A percentile compares a stretch with the other conserved stretches of the same genome.
phyloP scores from a whole-genome alignment of 2,797 vertebrate species.

The Pangasius djambal region DNA sequence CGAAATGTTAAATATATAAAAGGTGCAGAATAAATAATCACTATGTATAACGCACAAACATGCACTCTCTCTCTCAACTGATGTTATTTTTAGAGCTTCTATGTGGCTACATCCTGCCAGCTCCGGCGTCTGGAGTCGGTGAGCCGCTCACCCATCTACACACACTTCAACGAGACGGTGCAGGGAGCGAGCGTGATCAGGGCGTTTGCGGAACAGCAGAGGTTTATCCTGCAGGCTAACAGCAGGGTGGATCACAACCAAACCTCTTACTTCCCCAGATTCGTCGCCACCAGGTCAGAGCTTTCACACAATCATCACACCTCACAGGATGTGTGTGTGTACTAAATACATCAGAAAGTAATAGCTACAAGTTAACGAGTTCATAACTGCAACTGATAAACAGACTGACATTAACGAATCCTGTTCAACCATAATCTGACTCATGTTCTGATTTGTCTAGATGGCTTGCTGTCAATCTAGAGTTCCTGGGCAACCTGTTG shows the following conservation, averaged over 20 bases:
- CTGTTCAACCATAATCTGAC: neutral
- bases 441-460: slow-evolving; percentile 55
- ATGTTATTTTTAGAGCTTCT: slow-evolving; percentile 82
- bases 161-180: slow-evolving; percentile 93
- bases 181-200: slow-evolving; percentile 90
- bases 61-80: too few species aligned
- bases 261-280: slow-evolving; percentile 86
- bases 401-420: neutral
- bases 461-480: slow-evolving; percentile 82
- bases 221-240: slow-evolving; percentile 82
- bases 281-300: slow-evolving; percentile 92
- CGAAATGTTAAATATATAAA: too few species aligned
- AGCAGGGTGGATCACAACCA: slow-evolving; percentile 88
- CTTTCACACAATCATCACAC: neutral
- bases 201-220: slow-evolving; percentile 84
- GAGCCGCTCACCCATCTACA: slow-evolving; percentile 91
- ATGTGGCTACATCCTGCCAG: slow-evolving; percentile 92
- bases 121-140: slow-evolving; percentile 89
- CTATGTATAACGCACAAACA: too few species aligned
- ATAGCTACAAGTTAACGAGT: neutral
- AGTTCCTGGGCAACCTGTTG: slow-evolving; percentile 80
- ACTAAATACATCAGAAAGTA: neutral
- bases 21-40: too few species aligned
- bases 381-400: too few species aligned
- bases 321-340: neutral